These are phyloP conservation scores for Torymus auratus DNA, from an alignment of 2,888 invertebrate genomes.

Conservation along the genomic window DNA sequence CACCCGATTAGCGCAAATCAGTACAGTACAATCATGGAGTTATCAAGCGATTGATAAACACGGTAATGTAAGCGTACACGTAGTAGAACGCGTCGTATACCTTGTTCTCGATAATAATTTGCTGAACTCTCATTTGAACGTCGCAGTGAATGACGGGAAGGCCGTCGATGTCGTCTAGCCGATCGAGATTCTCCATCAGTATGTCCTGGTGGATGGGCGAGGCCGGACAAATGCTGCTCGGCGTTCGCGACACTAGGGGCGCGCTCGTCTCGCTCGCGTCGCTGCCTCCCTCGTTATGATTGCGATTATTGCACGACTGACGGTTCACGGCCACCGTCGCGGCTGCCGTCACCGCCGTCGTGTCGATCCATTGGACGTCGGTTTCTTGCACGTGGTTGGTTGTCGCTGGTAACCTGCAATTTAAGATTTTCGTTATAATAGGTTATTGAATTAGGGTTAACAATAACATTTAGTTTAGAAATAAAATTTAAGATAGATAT, in stretches of 20 bases:
- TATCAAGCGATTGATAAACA: too few relatives aligned
- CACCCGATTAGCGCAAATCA: too few relatives aligned
- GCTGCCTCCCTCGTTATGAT: slow-evolving; percentile 68
- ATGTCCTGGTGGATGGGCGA: slow-evolving; percentile 78
- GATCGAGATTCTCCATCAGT: slow-evolving; percentile 70
- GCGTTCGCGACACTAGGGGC: slow-evolving; percentile 79
- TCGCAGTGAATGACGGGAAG: slow-evolving; percentile 85
- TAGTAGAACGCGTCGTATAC: slow-evolving; percentile 74
- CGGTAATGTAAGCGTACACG: too few relatives aligned
- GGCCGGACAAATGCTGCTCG: slow-evolving; percentile 80
- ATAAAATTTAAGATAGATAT: too few relatives aligned
- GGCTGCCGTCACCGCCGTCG: slow-evolving; percentile 32
- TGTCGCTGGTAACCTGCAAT: slow-evolving; percentile 63
- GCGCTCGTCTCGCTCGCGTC: slow-evolving; percentile 72
- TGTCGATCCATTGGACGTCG: slow-evolving; percentile 64
- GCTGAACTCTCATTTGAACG: slow-evolving; percentile 86
- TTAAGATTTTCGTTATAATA: background rate
- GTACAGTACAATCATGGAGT: too few relatives aligned
- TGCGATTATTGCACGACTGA: slow-evolving; percentile 60
- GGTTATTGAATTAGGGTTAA: too few relatives aligned
- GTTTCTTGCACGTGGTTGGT: slow-evolving; percentile 60
- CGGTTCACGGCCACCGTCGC: slow-evolving; percentile 39
- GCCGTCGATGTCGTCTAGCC: slow-evolving; percentile 85
- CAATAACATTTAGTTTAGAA: too few relatives aligned
- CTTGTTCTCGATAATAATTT: slow-evolving; percentile 89